These are phyloP conservation scores for Scaptomyza parva DNA, from an alignment of 2,888 invertebrate genomes.

Conservation along the genomic window DNA sequence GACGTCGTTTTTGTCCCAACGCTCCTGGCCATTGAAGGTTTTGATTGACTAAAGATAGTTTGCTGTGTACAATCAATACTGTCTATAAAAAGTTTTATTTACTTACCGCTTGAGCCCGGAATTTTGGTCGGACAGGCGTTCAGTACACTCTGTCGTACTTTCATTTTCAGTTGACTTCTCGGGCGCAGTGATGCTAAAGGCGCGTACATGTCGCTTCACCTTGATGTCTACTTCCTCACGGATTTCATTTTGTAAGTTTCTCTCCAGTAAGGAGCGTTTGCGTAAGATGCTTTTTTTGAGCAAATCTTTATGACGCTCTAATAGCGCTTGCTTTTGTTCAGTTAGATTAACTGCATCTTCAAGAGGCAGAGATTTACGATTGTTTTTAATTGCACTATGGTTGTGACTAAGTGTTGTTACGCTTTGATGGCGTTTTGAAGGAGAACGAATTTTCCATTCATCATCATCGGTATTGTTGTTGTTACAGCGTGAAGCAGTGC, in stretches of 20 bases:
- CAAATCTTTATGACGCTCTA: conserved; percentile 93
- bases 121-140: conserved; percentile 54
- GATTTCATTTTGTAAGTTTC: conserved; percentile 95
- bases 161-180: conserved; percentile 69
- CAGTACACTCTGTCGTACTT: conserved; percentile 35
- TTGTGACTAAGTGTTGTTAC: conserved; percentile 22
- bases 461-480: conserved; percentile 54
- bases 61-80: background rate
- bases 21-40: conserved; percentile 27
- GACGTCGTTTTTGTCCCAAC: conserved; percentile 40
- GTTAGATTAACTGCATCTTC: conserved; percentile 39
- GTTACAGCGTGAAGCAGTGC: conserved; percentile 36
- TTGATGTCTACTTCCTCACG: conserved; percentile 90
- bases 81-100: background rate
- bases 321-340: conserved; percentile 87
- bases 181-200: conserved; percentile 71
- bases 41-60: conserved; percentile 18
- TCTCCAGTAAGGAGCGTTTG: conserved; percentile 94
- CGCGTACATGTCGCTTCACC: conserved; percentile 62
- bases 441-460: conserved; percentile 66
- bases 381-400: conserved; percentile 44
- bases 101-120: conserved; percentile 57
- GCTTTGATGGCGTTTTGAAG: conserved; percentile 47
- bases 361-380: conserved; percentile 36
- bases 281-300: conserved; percentile 97